A percentile compares a stretch with the other conserved stretches of the same genome.
Evolutionary conservation across 2,113 vertebrate species (phyloP).

Genomic region (Phoenicopterus ruber): DNA sequence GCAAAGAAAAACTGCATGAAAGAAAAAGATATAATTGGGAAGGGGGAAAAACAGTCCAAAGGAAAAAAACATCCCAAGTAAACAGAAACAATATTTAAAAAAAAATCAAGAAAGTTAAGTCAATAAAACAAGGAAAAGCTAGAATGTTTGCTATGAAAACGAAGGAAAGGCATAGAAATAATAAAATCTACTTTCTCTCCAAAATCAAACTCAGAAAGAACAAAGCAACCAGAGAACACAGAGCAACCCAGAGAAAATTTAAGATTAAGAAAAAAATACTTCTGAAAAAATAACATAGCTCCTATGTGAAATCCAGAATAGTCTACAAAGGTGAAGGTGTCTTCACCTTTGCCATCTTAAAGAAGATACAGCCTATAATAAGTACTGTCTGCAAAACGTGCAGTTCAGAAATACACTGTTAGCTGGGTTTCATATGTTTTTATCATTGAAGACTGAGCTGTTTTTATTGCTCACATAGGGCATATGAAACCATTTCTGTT

Average conservation of each 20-base stretch:
- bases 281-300: neutral
- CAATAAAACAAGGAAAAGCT: neutral
- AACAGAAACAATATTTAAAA: neutral
- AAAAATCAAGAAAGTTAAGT: neutral
- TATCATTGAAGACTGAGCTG: neutral
- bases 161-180: neutral
- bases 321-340: neutral
- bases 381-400: neutral
- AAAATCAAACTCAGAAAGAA: neutral
- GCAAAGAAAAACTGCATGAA: constrained; percentile 26
- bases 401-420: neutral
- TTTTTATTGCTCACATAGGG: neutral
- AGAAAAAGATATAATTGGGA: constrained; percentile 25
- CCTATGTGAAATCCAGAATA: neutral
- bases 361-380: neutral
- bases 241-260: neutral
- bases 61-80: neutral
- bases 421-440: neutral
- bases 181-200: neutral
- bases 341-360: neutral
- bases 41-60: constrained; percentile 4
- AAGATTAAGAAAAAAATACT: neutral
- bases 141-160: neutral
- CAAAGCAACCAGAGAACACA: neutral
- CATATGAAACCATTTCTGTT: neutral